Percentiles rank a stretch among this genome's conserved stretches.
These are phyloP conservation scores for Heliangelus exortis DNA, from an alignment of 2,797 vertebrate genomes.

Conservation along the genomic window DNA sequence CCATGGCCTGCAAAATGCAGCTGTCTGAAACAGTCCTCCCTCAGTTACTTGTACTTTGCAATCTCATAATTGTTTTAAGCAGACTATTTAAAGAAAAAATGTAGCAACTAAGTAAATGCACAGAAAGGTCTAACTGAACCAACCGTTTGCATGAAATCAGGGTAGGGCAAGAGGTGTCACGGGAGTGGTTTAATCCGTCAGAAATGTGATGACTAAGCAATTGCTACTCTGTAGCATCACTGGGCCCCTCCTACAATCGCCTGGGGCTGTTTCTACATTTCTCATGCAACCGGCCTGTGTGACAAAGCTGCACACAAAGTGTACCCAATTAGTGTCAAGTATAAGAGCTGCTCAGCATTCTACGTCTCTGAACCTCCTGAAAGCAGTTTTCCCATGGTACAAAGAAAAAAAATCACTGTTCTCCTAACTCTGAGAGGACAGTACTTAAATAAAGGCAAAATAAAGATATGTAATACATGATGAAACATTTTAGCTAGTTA, in stretches of 20 bases:
- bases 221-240: neutral
- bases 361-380: neutral
- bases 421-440: neutral
- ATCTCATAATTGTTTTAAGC: neutral
- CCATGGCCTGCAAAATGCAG: neutral
- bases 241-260: neutral
- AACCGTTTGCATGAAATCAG: neutral
- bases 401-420: neutral
- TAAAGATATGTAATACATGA: neutral
- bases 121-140: neutral
- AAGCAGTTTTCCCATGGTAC: neutral
- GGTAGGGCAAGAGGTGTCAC: neutral
- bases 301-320: neutral
- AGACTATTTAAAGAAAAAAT: neutral
- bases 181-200: neutral
- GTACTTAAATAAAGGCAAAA: neutral
- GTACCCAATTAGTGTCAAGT: neutral
- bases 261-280: neutral
- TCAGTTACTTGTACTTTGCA: neutral
- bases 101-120: neutral
- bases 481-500: neutral
- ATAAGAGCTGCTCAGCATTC: neutral
- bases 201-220: conserved; percentile 32
- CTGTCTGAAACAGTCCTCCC: neutral
- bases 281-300: neutral